phyloP scores from a whole-genome alignment of 2,113 vertebrate species.

The Laticauda laticaudata region DNA sequence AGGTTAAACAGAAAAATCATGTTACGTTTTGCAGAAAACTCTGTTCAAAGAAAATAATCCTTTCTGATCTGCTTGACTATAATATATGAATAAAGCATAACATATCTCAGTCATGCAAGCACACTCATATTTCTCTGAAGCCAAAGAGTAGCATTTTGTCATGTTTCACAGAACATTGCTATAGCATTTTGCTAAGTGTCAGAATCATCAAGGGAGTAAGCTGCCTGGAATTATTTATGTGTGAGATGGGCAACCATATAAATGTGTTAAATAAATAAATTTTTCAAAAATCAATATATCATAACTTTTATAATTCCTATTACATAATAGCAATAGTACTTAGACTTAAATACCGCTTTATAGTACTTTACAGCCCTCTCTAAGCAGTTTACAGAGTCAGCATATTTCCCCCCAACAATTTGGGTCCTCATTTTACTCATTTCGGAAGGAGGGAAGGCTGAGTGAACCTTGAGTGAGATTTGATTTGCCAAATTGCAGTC shows the following conservation, averaged over 20 bases:
- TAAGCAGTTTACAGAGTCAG: too few species aligned
- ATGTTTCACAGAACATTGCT: neutral
- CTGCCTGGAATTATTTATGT: neutral
- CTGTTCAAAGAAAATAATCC: neutral
- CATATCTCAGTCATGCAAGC: neutral
- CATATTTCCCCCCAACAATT: too few species aligned
- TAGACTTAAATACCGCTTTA: too few species aligned
- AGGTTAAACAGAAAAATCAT: neutral
- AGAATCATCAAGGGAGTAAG: neutral
- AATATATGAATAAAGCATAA: neutral
- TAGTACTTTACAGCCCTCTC: too few species aligned
- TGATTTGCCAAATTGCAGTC: too few species aligned
- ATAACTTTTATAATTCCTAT: neutral
- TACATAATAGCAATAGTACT: neutral
- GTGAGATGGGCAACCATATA: neutral
- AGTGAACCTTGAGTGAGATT: too few species aligned
- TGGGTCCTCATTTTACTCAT: too few species aligned
- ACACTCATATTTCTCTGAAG: neutral
- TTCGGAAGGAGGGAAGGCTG: too few species aligned
- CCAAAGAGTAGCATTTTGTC: neutral
- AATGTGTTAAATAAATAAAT: too few species aligned
- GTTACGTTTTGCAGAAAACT: neutral
- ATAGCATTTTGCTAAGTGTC: constrained; percentile 29
- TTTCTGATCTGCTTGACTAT: neutral
- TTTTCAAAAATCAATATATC: neutral